Conservation (phyloP, 2,888 invertebrate species). For the Drosophila yooni region DNA sequence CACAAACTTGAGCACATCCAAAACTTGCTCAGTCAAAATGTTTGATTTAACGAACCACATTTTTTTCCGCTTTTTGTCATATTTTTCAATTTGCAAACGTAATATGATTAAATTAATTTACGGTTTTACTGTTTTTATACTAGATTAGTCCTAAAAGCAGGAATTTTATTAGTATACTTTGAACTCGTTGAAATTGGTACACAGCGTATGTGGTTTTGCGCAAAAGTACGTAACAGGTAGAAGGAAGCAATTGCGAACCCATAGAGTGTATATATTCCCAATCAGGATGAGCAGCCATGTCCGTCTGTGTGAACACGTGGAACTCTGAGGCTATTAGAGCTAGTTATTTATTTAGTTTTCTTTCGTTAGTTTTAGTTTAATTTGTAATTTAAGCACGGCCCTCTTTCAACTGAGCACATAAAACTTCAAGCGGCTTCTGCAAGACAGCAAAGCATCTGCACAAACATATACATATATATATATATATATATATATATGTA, state of each 20-base stretch:
- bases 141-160: neutral
- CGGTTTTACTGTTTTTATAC: neutral
- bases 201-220: too few species aligned
- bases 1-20: neutral
- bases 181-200: too few species aligned
- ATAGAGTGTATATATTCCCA: neutral
- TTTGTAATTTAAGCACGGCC: conserved; percentile 2
- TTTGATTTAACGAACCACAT: neutral
- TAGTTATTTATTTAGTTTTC: neutral
- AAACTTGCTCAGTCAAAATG: neutral
- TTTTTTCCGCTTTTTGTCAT: neutral
- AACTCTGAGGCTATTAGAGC: neutral
- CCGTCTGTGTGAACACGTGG: neutral
- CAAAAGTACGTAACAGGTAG: neutral
- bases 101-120: neutral
- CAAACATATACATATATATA: conserved; percentile 40
- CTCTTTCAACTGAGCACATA: conserved; percentile 3
- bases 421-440: conserved; percentile 29
- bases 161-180: too few species aligned
- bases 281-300: neutral
- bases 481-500: neutral
- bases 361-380: neutral
- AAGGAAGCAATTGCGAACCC: neutral
- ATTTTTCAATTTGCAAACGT: neutral
- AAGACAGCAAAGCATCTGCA: conserved; percentile 45